These are phyloP conservation scores for Sakesphorus luctuosus DNA, from an alignment of 2,113 vertebrate genomes.

Conservation along the genomic window DNA sequence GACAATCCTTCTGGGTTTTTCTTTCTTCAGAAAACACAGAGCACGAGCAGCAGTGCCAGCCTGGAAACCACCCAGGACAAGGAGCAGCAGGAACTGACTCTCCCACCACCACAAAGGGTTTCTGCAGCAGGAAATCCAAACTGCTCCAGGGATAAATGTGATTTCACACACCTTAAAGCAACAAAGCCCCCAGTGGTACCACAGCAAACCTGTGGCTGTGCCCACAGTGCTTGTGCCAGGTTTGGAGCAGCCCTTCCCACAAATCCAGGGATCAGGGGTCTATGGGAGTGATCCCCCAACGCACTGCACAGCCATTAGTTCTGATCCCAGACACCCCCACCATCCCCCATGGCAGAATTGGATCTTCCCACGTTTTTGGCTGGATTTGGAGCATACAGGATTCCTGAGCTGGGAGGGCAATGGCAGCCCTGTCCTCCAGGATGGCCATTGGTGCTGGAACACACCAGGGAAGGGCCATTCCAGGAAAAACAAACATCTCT, in stretches of 20 bases:
- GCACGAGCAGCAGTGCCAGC: background rate
- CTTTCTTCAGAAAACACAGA: background rate
- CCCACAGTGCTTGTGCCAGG: background rate
- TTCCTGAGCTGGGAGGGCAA: background rate
- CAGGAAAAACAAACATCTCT: background rate
- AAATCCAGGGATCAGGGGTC: rapidly evolving
- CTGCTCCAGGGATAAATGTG: background rate
- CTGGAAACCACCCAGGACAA: background rate
- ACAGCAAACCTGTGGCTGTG: background rate
- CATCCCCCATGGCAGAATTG: rapidly evolving
- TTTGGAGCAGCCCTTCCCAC: background rate
- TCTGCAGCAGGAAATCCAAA: background rate
- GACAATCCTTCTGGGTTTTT: background rate
- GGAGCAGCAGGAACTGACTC: background rate
- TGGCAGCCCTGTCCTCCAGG: background rate
- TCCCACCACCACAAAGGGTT: background rate
- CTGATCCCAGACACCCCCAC: rapidly evolving
- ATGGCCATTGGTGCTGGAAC: background rate
- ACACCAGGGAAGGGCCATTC: background rate
- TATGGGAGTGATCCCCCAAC: background rate
- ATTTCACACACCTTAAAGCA: background rate
- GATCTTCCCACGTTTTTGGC: background rate
- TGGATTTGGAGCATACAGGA: background rate
- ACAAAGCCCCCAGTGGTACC: background rate
- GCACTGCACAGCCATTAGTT: rapidly evolving